Base-by-base conservation (phyloP, 2,113 vertebrate species). In the Cryptotis parvus region DNA sequence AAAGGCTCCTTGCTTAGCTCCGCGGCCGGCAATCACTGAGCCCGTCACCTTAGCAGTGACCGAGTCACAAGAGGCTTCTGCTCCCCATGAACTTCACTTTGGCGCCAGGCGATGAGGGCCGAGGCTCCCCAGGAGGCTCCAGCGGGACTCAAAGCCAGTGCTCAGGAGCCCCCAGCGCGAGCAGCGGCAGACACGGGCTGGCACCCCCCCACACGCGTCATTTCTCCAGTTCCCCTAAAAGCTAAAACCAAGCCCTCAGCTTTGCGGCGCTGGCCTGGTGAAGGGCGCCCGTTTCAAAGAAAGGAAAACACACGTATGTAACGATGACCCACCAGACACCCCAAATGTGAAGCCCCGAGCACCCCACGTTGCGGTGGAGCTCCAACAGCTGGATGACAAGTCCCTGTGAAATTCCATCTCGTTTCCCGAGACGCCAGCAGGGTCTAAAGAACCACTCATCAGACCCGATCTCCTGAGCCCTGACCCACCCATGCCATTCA, bases 261-360 rank as follows among this genome's bases (percentile, higher is more conserved):
- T 85, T 6, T 39, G 27, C 35, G 66, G 27, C 22, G 86, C 18
- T n/a, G 58, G 66, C 24, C 73, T 8, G 3, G 68, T 35, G 9
- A 72, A 90, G 16, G 15, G 61, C 22, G 27, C 84, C 76, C 76
- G 49, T 49, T 77, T 27, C 43, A 72, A 58, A 91, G 68, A 77
- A 78, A 81, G 61, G 43, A 39, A 33, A 68, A 29, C 58, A 84
- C 35, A 52, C 88, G 77, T n/a, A 68, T 8, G 73, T 61, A 94
- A 73, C 0, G 20, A 75, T 35, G 33, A 91, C 31, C 55, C 20
- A 43, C 31, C 63, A n/a, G 18, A 58, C 22, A 4, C 55, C 55
- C 55, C 12, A 12, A 29, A 20, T 14, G 26, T 31, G 4, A 11
- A 6, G 2, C 15, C 76, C 3, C 35, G 22, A 22, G 3, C 0